Base-by-base conservation (phyloP, 2,113 vertebrate genomes). In the Osmerus mordax region DNA sequence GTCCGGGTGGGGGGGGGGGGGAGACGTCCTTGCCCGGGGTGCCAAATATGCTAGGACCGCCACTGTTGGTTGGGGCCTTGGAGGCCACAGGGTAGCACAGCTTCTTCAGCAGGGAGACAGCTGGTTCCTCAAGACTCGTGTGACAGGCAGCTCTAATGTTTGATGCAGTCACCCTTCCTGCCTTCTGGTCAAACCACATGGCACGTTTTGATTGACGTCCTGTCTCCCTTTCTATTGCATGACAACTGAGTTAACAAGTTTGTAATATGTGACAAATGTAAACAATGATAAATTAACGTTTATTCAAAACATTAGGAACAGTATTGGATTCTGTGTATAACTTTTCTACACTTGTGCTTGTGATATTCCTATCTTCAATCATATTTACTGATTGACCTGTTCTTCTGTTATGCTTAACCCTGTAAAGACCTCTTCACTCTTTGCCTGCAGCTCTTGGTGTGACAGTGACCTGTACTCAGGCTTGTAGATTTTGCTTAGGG, bases 101-200 rank as follows among this genome's bases (percentile, higher is more conserved):
- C 16, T 68, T 68, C 66, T 54, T 68, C 66, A 68, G 66, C 66
- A 68, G 51, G 66, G 66, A 53, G 66, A 69, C 25, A 58, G 54
- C 23, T 69, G 54, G 53, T 36, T 28, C 25, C 25, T 28, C 25
- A 28, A 3, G 25, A 28, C 25, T 28, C 2, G 25, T 28, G 25
- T 28, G 25, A 2, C 25, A 28, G 25, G 25, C 25, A 28, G 25
- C 25, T 28, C 25, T 28, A 28, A 28, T 28, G 25, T 28, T 28
- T 28, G 25, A 28, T 28, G 25, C 25, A 28, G 25, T 28, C 25
- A 28, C 25, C 25, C 25, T 28, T 28, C 3, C 25, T 28, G 25
- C 25, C 25, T 28, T 2, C 25, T 28, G 25, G 25, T 28, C 25
- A 28, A 28, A 28, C 25, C 25, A 28, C 25, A 28, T 28, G 25